Conservation (phyloP, 2,888 invertebrate genomes). For the Candidula unifasciata region DNA sequence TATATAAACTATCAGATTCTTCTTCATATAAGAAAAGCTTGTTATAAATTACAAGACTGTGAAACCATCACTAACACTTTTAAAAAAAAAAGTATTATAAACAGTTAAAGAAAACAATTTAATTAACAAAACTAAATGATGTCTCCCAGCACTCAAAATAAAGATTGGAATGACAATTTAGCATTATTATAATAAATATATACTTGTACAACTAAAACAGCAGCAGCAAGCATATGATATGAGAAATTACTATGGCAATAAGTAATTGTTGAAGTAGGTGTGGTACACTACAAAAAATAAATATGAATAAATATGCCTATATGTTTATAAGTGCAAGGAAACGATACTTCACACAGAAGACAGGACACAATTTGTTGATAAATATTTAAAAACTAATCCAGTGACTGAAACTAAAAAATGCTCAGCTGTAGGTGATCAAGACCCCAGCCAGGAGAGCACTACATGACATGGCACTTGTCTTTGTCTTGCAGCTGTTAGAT, state of each 20-base stretch:
- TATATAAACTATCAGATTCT: too few relatives aligned
- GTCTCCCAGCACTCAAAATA: not conserved
- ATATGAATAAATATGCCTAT: not conserved
- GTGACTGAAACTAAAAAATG: slow-evolving; percentile 11
- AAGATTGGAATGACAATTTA: slow-evolving; percentile 3
- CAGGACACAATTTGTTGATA: not conserved
- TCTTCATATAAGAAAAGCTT: too few relatives aligned
- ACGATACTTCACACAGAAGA: too few relatives aligned
- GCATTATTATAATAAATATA: not conserved
- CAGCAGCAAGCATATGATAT: not conserved
- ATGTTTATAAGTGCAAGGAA: not conserved
- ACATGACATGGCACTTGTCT: slow-evolving; percentile 48
- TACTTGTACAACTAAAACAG: not conserved
- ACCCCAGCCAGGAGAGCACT: not conserved
- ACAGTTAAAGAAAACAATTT: too few relatives aligned
- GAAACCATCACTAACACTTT: too few relatives aligned
- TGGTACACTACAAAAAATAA: not conserved
- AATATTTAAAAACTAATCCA: not conserved
- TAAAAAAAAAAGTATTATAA: too few relatives aligned
- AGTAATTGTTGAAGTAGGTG: not conserved
- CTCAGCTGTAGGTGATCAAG: not conserved
- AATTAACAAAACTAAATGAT: not conserved
- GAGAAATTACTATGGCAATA: not conserved
- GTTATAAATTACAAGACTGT: too few relatives aligned
- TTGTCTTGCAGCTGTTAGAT: slow-evolving; percentile 44